Conservation (phyloP, 2,888 invertebrate genomes). For the Achlya flavicornis region DNA sequence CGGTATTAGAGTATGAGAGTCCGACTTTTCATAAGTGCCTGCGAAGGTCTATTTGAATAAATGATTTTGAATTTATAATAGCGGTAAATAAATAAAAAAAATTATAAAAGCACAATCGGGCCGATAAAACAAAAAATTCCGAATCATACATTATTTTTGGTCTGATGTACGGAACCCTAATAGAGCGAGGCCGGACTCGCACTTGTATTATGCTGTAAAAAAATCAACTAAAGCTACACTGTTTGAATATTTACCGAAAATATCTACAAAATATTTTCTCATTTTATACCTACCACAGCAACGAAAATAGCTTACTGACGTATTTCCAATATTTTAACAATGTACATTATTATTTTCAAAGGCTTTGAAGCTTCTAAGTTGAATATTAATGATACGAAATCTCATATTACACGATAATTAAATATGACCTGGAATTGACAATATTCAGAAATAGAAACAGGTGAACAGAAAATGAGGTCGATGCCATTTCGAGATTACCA, state of each 20-base stretch:
- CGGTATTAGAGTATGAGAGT: no score
- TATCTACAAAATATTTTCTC: not conserved
- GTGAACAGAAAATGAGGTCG: slow-evolving; percentile 26
- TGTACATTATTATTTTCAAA: not conserved
- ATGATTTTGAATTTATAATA: no score
- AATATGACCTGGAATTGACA: slow-evolving; percentile 26
- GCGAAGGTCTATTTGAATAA: no score
- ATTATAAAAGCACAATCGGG: no score
- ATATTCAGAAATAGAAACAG: slow-evolving; percentile 26
- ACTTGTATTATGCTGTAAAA: no score
- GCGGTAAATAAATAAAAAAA: no score
- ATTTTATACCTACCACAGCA: not conserved
- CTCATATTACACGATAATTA: slow-evolving; percentile 25
- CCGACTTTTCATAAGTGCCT: no score
- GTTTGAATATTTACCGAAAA: not conserved
- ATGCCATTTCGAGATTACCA: slow-evolving; percentile 14
- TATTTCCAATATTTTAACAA: not conserved
- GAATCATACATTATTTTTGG: no score
- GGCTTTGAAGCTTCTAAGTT: not conserved
- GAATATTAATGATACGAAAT: slow-evolving; percentile 5
- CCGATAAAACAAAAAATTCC: no score
- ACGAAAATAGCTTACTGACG: not conserved
- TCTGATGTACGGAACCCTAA: no score
- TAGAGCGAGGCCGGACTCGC: no score
- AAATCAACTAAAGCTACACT: no score